These are phyloP conservation scores for Bellardia pandia DNA, from an alignment of 2,888 invertebrate species.

Conservation along the genomic window DNA sequence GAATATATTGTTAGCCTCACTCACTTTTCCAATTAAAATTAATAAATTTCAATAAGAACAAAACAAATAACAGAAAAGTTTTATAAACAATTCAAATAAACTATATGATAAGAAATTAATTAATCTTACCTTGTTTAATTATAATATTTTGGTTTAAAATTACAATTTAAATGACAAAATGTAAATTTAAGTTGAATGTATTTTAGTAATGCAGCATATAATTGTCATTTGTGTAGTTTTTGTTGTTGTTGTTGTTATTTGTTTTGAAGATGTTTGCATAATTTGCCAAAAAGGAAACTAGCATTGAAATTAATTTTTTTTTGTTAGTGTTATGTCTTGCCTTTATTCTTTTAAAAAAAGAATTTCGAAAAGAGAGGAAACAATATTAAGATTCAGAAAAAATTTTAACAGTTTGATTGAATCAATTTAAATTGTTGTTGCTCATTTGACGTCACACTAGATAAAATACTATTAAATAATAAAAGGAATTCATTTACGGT, in stretches of 20 bases:
- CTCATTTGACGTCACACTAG: conserved; percentile 43
- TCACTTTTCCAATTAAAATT: too few species aligned
- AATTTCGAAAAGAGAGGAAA: conserved; percentile 29
- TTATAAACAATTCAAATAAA: too few species aligned
- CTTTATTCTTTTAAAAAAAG: not conserved
- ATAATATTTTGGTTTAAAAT: not conserved
- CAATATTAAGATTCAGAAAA: not conserved
- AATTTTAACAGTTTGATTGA: conserved; percentile 16
- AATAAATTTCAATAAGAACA: too few species aligned
- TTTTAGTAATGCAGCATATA: conserved; percentile 6
- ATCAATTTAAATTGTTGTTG: conserved; percentile 46
- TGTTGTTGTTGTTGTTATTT: conserved; percentile 5
- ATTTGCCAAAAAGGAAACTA: conserved; percentile 45
- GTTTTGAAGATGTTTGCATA: conserved; percentile 41
- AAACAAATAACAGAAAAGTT: too few species aligned
- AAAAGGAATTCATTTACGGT: conserved; percentile 27
- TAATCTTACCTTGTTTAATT: conserved; percentile 42
- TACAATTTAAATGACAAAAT: conserved; percentile 21
- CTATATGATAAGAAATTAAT: not conserved
- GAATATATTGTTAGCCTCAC: too few species aligned
- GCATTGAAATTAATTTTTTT: conserved; percentile 20
- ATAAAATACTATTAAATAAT: conserved; percentile 6
- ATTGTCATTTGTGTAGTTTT: not conserved
- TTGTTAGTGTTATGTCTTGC: not conserved
- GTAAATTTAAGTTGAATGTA: conserved; percentile 41